These are phyloP conservation scores for Xyrichtys novacula DNA, from an alignment of 2,797 vertebrate genomes.

Conservation along the genomic window DNA sequence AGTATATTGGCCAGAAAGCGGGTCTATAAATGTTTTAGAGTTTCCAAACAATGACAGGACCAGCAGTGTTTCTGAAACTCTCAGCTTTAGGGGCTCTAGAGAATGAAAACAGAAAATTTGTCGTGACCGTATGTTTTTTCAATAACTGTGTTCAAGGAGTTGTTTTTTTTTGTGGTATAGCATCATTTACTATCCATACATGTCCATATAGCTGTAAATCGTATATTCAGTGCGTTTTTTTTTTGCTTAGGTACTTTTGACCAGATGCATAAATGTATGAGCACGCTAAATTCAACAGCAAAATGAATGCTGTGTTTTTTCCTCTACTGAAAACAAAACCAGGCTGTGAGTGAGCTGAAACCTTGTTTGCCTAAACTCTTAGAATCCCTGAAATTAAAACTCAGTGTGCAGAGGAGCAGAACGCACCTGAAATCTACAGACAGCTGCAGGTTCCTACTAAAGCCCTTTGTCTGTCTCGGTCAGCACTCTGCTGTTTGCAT, in stretches of 20 bases:
- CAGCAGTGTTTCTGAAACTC: background rate
- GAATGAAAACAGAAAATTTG: too few relatives aligned
- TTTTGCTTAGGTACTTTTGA: too few relatives aligned
- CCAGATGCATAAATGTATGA: background rate
- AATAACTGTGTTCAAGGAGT: too few relatives aligned
- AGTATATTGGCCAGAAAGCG: background rate
- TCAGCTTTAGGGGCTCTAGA: background rate
- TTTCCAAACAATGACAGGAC: background rate
- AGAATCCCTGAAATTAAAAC: slow-evolving; percentile 6
- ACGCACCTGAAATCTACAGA: slow-evolving; percentile 50
- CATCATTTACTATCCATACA: background rate
- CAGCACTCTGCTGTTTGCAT: slow-evolving; percentile 29
- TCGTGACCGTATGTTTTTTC: too few relatives aligned
- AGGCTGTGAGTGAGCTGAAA: background rate
- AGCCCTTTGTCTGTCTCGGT: slow-evolving; percentile 28
- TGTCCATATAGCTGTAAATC: background rate
- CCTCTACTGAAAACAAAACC: slow-evolving; percentile 29
- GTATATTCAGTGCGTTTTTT: background rate
- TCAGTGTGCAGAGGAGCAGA: slow-evolving; percentile 7
- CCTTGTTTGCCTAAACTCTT: background rate
- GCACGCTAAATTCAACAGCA: background rate
- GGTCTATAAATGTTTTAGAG: background rate
- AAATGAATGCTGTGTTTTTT: background rate
- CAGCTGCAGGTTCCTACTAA: slow-evolving; percentile 44
- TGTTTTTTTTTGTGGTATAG: too few relatives aligned